phyloP scores from a whole-genome alignment of 2,113 vertebrate species.

The Neomonachus schauinslandi region DNA sequence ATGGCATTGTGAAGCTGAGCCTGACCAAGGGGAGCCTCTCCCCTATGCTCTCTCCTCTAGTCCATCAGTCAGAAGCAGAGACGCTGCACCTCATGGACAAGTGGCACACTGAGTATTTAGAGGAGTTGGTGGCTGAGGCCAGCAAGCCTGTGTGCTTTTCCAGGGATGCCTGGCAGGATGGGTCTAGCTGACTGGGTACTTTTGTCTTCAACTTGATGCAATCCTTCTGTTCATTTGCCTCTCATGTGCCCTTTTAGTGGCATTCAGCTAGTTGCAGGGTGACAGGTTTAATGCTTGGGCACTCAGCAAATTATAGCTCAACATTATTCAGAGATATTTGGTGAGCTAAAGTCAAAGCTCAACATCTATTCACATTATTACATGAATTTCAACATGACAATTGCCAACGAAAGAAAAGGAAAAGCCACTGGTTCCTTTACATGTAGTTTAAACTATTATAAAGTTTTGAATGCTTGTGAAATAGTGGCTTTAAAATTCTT shows the following conservation, averaged over 20 bases:
- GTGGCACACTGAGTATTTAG: neutral
- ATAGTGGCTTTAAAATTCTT: neutral
- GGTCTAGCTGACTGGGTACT: neutral
- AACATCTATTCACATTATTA: conserved; percentile 5
- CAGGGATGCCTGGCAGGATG: neutral
- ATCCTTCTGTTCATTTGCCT: neutral
- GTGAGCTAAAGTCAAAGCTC: conserved; percentile 25
- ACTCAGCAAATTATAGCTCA: neutral
- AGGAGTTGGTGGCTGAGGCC: neutral
- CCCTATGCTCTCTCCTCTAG: accelerated
- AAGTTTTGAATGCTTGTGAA: neutral
- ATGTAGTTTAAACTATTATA: neutral
- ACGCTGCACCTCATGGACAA: neutral
- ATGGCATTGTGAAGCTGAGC: neutral
- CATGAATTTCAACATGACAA: neutral
- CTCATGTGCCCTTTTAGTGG: neutral
- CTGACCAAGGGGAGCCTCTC: neutral
- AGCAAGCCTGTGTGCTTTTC: neutral
- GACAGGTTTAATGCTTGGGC: neutral
- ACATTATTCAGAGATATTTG: neutral
- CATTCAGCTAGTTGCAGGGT: neutral
- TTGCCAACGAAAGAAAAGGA: neutral
- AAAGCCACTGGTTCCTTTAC: neutral
- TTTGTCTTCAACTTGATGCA: neutral
- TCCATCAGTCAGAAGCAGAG: neutral